A percentile compares a stretch with the other conserved stretches of the same genome.
Conservation (phyloP, 2,888 invertebrate species). For the Acronicta leporina region DNA sequence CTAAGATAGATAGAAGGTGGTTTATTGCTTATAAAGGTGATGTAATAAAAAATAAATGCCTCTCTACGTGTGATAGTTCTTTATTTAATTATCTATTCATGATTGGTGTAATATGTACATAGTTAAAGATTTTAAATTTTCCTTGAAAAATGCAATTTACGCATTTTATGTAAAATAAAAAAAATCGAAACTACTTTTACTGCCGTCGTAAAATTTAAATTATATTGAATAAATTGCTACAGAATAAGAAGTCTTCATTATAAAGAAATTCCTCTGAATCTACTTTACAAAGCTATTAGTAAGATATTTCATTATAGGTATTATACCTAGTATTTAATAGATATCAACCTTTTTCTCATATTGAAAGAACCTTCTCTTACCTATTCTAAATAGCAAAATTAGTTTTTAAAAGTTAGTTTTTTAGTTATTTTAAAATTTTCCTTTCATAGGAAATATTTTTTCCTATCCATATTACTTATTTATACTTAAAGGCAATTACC, state of each 20-base stretch:
- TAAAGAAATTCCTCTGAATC: slow-evolving; percentile 8
- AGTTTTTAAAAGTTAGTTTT: no score
- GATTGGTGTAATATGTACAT: no score
- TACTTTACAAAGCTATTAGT: background rate
- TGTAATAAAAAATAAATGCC: no score
- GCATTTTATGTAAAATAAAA: no score
- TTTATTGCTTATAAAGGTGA: no score
- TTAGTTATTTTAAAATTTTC: no score
- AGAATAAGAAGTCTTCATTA: background rate
- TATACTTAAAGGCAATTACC: slow-evolving; percentile 2
- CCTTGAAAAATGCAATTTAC: no score
- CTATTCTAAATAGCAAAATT: slow-evolving; percentile 4
- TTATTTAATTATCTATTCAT: no score
- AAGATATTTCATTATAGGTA: slow-evolving; percentile 5
- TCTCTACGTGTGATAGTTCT: no score
- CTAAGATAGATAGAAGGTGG: no score
- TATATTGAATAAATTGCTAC: slow-evolving; percentile 7
- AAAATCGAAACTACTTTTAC: background rate
- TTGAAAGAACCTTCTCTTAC: background rate
- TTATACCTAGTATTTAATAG: background rate
- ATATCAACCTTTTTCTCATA: background rate
- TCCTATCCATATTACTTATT: no score
- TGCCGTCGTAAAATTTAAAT: background rate
- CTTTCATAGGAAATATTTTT: background rate
- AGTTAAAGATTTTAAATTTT: no score